Conservation (phyloP, 1,140 invertebrate species). For the Achatina immaculata region DNA sequence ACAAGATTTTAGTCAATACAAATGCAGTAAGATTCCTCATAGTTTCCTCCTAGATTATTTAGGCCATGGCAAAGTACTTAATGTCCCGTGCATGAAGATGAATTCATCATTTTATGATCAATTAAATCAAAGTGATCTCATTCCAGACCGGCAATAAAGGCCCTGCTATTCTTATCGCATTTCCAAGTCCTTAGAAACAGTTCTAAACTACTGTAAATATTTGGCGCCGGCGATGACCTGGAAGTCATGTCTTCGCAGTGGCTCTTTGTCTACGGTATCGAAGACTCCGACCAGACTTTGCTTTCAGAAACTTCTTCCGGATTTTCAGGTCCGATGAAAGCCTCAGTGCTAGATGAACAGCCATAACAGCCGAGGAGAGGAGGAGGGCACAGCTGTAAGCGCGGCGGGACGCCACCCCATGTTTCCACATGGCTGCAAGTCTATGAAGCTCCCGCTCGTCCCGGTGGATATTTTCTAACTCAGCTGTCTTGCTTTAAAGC, state of each 20-base stretch:
- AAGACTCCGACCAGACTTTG: conserved; percentile 19
- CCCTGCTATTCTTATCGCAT: not conserved
- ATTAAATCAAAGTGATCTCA: conserved; percentile 26
- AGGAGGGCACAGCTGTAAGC: not conserved
- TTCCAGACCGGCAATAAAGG: not conserved
- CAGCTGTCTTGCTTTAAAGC: not conserved
- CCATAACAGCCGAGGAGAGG: not conserved
- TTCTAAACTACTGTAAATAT: conserved; percentile 21
- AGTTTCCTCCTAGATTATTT: too few relatives aligned
- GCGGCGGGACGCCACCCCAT: not conserved
- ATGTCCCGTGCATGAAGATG: too few relatives aligned
- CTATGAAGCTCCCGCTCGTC: not conserved
- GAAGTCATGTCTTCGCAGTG: not conserved
- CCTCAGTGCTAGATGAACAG: not conserved
- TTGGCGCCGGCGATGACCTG: conserved; percentile 3
- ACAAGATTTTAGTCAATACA: too few relatives aligned
- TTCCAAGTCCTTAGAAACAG: conserved; percentile 13
- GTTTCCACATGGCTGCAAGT: conserved; percentile 5
- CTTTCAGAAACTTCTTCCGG: conserved; percentile 29
- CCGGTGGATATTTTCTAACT: not conserved
- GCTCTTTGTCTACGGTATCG: not conserved
- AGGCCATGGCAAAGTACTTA: too few relatives aligned
- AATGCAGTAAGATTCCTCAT: too few relatives aligned
- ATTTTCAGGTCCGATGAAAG: conserved; percentile 14
- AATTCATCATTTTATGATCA: not conserved